A percentile compares a stretch with the other conserved stretches of the same genome.
phyloP scores from a whole-genome alignment of 2,797 vertebrate genomes.

The Rachycentron canadum region DNA sequence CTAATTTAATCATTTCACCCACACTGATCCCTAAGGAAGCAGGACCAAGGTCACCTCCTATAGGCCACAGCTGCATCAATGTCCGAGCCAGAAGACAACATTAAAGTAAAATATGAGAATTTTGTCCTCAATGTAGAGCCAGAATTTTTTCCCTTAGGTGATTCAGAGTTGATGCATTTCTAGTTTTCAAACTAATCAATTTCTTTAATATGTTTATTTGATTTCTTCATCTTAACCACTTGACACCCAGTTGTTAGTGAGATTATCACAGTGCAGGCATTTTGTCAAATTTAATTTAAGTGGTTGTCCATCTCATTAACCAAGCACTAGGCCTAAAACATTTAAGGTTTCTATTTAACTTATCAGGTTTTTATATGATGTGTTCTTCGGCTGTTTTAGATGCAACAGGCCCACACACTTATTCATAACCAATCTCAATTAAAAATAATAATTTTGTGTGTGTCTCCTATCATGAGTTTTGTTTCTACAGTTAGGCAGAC shows the following conservation, averaged over 20 bases:
- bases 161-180: not conserved
- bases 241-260: not conserved
- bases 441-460: not conserved
- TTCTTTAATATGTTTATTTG: not conserved
- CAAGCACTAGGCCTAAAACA: not conserved
- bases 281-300: not conserved
- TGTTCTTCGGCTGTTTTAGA: not conserved
- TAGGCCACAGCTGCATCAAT: constrained; percentile 1
- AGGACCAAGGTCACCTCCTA: not conserved
- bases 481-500: not conserved
- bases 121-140: accelerated
- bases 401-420: not conserved
- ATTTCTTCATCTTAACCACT: not conserved
- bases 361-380: not conserved
- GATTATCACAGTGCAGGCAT: not conserved
- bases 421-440: not conserved
- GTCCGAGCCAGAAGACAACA: not conserved
- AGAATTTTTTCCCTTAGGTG: not conserved
- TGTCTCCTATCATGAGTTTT: not conserved
- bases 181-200: not conserved
- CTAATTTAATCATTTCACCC: not conserved
- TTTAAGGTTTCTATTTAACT: too few relatives aligned
- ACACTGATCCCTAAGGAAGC: not conserved
- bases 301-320: not conserved
- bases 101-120: not conserved